phyloP scores from a whole-genome alignment of 53 echinoderm and acorn worm species.

The Patiria pectinifera region DNA sequence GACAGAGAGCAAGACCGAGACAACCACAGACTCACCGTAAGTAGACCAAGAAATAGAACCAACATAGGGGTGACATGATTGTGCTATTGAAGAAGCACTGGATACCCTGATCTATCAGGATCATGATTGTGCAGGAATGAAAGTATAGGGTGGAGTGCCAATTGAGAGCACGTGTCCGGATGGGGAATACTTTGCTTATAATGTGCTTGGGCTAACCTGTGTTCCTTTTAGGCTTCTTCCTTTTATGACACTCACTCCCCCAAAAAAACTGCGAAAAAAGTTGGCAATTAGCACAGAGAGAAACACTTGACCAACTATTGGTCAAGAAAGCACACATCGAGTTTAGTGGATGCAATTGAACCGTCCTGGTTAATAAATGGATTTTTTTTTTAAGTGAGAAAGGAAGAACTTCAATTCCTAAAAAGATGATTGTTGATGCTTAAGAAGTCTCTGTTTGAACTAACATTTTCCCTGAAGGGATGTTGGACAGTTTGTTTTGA shows the following conservation, averaged over 20 bases:
- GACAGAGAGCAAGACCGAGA: conserved; percentile 81
- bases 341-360: too few relatives aligned
- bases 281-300: too few relatives aligned
- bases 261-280: too few relatives aligned
- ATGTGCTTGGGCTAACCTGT: neutral
- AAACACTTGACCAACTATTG: too few relatives aligned
- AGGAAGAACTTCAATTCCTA: too few relatives aligned
- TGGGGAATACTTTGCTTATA: neutral
- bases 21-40: conserved; percentile 78
- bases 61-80: neutral
- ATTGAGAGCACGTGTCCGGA: neutral
- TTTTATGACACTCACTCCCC: neutral
- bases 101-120: neutral
- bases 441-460: neutral
- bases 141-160: neutral
- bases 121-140: neutral
- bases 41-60: conserved; percentile 2
- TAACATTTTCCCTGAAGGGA: neutral
- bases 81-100: neutral
- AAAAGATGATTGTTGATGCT: too few relatives aligned
- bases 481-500: neutral
- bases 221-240: neutral
- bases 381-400: too few relatives aligned
- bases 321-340: too few relatives aligned
- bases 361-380: too few relatives aligned